These are phyloP conservation scores for Lagodon rhomboides DNA, from an alignment of 2,797 vertebrate species.

Conservation along the genomic window DNA sequence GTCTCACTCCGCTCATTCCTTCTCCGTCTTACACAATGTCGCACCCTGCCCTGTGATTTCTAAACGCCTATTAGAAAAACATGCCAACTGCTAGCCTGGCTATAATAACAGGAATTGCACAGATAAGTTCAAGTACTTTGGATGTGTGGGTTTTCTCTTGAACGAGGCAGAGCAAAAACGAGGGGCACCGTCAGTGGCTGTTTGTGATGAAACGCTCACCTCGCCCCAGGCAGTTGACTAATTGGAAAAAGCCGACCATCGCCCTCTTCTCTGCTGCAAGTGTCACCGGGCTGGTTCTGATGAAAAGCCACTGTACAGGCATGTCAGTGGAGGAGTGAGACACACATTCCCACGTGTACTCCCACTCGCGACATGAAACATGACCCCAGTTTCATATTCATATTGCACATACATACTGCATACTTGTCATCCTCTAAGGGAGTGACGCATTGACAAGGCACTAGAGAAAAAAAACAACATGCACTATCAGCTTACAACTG, in stretches of 20 bases:
- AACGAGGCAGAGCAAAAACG: slow-evolving; percentile 23
- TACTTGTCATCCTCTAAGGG: slow-evolving; percentile 28
- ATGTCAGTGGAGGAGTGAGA: slow-evolving; percentile 15
- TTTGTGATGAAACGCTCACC: slow-evolving; percentile 44
- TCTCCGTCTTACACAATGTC: slow-evolving; percentile 59
- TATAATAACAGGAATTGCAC: slow-evolving; percentile 44
- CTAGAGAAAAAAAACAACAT: background rate
- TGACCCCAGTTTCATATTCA: background rate
- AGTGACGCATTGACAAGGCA: slow-evolving; percentile 30
- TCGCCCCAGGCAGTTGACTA: slow-evolving; percentile 30
- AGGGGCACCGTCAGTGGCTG: background rate
- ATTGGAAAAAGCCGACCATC: slow-evolving; percentile 38
- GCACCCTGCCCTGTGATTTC: slow-evolving; percentile 65
- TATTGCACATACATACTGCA: slow-evolving; percentile 8
- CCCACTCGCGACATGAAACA: background rate
- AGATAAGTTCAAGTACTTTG: slow-evolving; percentile 20
- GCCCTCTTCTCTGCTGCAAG: slow-evolving; percentile 2
- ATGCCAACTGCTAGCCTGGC: background rate
- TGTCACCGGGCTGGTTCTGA: slow-evolving; percentile 37
- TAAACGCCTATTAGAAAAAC: slow-evolving; percentile 39
- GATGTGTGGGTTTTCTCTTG: slow-evolving; percentile 2
- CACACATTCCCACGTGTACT: background rate
- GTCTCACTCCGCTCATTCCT: slow-evolving; percentile 63
- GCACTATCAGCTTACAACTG: slow-evolving; percentile 15
- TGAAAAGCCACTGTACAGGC: slow-evolving; percentile 10